Conservation (phyloP, 2,797 vertebrate genomes). For the Schizopygopsis malacanthus region DNA sequence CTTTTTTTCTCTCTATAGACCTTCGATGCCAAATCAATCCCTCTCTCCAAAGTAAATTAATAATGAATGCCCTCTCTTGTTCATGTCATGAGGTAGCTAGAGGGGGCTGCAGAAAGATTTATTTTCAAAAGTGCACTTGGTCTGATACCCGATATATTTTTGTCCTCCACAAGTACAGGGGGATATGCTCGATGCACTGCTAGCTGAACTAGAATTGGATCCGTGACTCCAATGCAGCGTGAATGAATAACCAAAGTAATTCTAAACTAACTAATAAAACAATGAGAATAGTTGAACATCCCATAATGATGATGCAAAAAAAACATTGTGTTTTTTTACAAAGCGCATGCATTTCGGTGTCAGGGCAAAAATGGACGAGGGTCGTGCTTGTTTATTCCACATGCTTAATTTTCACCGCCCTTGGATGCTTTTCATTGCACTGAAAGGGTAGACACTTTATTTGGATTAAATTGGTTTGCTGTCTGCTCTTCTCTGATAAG, state of each 20-base stretch:
- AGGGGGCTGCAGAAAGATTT: conserved; percentile 39
- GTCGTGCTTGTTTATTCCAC: conserved; percentile 58
- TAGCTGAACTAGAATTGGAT: conserved; percentile 6
- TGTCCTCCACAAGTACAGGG: conserved; percentile 39
- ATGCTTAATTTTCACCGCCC: conserved; percentile 62
- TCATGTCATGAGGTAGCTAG: conserved; percentile 48
- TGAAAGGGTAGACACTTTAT: conserved; percentile 71
- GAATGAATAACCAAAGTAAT: conserved; percentile 19
- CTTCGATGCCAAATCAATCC: conserved; percentile 65
- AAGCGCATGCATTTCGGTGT: conserved; percentile 53
- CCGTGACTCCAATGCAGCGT: neutral
- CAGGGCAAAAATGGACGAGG: conserved; percentile 43
- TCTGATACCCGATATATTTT: conserved; percentile 43
- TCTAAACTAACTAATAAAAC: conserved; percentile 34
- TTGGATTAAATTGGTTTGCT: conserved; percentile 75
- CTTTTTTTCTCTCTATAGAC: conserved; percentile 64
- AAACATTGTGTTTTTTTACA: conserved; percentile 66
- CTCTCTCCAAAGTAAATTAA: conserved; percentile 61
- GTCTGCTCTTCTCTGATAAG: conserved; percentile 76
- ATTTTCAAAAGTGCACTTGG: conserved; percentile 43
- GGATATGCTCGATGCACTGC: conserved; percentile 22
- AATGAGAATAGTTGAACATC: conserved; percentile 57
- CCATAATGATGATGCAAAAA: conserved; percentile 58
- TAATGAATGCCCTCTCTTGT: conserved; percentile 59
- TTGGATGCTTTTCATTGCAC: conserved; percentile 66